A percentile compares a stretch with the other conserved stretches of the same genome.
phyloP scores from a whole-genome alignment of 2,888 invertebrate genomes.

The Ischnus inquisitorius region DNA sequence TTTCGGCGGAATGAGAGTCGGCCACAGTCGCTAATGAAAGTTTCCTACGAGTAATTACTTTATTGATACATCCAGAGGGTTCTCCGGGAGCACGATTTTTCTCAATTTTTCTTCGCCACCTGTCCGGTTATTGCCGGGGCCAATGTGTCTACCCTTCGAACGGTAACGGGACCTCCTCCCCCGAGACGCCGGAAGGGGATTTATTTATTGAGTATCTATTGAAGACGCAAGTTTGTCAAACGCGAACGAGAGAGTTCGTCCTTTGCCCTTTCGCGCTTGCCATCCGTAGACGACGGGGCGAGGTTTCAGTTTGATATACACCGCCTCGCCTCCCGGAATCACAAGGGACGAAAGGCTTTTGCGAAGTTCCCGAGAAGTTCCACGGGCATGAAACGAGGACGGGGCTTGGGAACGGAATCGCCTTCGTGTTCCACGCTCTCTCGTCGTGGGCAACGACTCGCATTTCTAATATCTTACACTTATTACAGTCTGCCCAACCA shows the following conservation, averaged over 20 bases:
- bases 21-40: slow-evolving; percentile 81
- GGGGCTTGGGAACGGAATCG: background rate
- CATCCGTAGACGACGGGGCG: slow-evolving; percentile 69
- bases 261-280: slow-evolving; percentile 2
- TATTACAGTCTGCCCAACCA: background rate
- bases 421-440: slow-evolving; percentile 13
- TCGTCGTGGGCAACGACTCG: background rate
- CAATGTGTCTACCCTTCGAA: slow-evolving; percentile 3
- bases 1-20: slow-evolving; percentile 66
- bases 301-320: slow-evolving; percentile 51
- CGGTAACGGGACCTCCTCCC: slow-evolving; percentile 28
- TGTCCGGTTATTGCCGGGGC: slow-evolving; percentile 39
- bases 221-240: slow-evolving; percentile 81
- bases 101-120: slow-evolving; percentile 77
- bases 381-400: background rate
- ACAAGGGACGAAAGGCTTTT: slow-evolving; percentile 74
- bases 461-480: slow-evolving; percentile 10
- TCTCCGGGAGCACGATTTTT: slow-evolving; percentile 79
- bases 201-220: slow-evolving; percentile 82
- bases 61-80: slow-evolving; percentile 80
- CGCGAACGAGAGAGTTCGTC: slow-evolving; percentile 56
- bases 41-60: slow-evolving; percentile 83
- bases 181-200: slow-evolving; percentile 69
- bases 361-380: slow-evolving; percentile 74
- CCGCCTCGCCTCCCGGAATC: slow-evolving; percentile 71